These are phyloP conservation scores for Leptoteleia sp. DNA, from an alignment of 1,140 invertebrate genomes.

Conservation along the genomic window DNA sequence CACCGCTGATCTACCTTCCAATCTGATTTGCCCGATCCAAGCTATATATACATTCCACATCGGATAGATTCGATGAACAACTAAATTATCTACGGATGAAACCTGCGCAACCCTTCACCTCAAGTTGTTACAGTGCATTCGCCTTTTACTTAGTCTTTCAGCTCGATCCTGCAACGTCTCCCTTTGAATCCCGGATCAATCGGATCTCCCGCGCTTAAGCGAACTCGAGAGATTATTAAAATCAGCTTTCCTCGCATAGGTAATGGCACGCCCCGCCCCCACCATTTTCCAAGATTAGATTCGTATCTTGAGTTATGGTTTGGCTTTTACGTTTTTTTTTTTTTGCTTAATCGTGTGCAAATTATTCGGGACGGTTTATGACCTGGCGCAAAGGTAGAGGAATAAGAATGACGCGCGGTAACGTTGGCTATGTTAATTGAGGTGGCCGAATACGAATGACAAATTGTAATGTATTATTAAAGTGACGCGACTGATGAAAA, in stretches of 20 bases:
- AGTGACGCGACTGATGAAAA: too few species aligned
- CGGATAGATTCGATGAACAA: constrained; percentile 29
- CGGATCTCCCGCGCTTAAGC: constrained; percentile 43
- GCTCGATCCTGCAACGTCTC: constrained; percentile 5
- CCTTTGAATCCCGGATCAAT: constrained; percentile 41
- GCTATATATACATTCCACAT: constrained; percentile 11
- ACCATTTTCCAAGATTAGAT: constrained; percentile 13
- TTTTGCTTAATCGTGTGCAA: constrained; percentile 3
- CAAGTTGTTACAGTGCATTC: constrained; percentile 28
- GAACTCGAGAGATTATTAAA: constrained; percentile 57
- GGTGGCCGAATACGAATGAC: too few species aligned
- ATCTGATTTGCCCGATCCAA: constrained; percentile 23
- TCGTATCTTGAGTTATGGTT: constrained; percentile 15
- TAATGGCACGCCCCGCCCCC: constrained; percentile 3
- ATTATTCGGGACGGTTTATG: too few species aligned
- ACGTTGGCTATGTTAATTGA: too few species aligned
- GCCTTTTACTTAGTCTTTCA: constrained; percentile 42
- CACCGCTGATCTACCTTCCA: constrained; percentile 40
- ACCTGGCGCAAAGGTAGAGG: too few species aligned
- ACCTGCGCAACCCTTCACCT: constrained; percentile 30
- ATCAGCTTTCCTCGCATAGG: constrained; percentile 42
- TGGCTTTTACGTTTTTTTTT: neutral
- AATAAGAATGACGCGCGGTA: too few species aligned
- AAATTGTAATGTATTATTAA: too few species aligned
- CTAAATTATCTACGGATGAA: constrained; percentile 42